Conservation (phyloP, 2,888 invertebrate genomes). For the Sesia apiformis region DNA sequence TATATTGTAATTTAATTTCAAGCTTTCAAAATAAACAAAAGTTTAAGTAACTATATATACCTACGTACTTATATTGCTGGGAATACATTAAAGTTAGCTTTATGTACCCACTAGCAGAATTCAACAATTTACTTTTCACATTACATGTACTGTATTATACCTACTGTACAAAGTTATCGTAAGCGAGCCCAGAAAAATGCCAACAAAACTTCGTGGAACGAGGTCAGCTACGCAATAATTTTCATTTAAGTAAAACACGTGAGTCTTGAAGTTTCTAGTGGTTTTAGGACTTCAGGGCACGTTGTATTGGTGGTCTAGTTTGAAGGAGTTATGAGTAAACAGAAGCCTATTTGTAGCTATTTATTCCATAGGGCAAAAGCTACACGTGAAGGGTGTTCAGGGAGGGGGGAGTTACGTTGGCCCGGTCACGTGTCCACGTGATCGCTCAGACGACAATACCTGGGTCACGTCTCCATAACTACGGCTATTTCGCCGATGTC, state of each 20-base stretch:
- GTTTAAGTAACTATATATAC: no score
- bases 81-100: no score
- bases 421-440: slow-evolving; percentile 39
- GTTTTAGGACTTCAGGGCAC: slow-evolving; percentile 46
- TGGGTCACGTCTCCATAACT: slow-evolving; percentile 6
- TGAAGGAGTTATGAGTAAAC: slow-evolving; percentile 48
- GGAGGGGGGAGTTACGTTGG: slow-evolving; percentile 6
- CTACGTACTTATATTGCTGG: no score
- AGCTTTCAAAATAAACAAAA: no score
- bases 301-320: slow-evolving; percentile 30
- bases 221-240: slow-evolving; percentile 12
- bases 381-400: slow-evolving; percentile 22
- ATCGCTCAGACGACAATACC: slow-evolving; percentile 14
- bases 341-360: slow-evolving; percentile 22
- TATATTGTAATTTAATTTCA: slow-evolving; percentile 2
- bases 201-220: slow-evolving; percentile 5
- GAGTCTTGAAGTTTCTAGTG: slow-evolving; percentile 47
- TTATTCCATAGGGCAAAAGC: background rate
- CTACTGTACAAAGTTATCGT: background rate
- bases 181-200: slow-evolving; percentile 31
- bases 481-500: background rate
- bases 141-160: no score
- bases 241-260: slow-evolving; percentile 42
- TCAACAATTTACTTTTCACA: no score
- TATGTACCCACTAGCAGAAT: no score